Evolutionary conservation across 2,888 invertebrate genomes (phyloP).

Genomic region (Urechis unicinctus): DNA sequence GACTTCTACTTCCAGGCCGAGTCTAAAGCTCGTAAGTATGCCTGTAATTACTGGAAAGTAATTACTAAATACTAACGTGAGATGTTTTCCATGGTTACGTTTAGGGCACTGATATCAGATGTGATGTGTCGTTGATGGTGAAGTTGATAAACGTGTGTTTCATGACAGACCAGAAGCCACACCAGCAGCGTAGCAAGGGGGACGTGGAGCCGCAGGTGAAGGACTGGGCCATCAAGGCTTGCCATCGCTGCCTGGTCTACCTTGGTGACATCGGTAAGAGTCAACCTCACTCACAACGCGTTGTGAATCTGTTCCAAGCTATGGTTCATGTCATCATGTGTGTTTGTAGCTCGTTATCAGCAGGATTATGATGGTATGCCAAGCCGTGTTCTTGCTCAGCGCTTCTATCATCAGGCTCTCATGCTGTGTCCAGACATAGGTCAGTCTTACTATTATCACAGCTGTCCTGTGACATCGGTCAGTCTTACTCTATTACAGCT

Average conservation of each 20-base stretch:
- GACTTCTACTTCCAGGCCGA: slow-evolving; percentile 59
- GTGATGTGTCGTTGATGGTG: no score
- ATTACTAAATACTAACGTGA: no score
- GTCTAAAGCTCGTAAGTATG: slow-evolving; percentile 19
- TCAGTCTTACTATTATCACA: slow-evolving; percentile 9
- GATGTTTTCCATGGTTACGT: no score
- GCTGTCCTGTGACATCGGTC: slow-evolving; percentile 25
- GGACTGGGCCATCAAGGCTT: slow-evolving; percentile 69
- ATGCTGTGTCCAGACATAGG: slow-evolving; percentile 47
- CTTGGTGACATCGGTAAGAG: slow-evolving; percentile 71
- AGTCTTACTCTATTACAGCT: neutral
- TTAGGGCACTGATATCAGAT: no score
- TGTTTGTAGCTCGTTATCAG: slow-evolving; percentile 66
- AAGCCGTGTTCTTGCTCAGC: slow-evolving; percentile 64
- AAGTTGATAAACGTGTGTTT: neutral
- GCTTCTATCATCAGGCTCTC: slow-evolving; percentile 66
- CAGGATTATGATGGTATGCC: slow-evolving; percentile 65
- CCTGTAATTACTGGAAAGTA: no score
- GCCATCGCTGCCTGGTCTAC: slow-evolving; percentile 77
- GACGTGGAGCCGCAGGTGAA: slow-evolving; percentile 25
- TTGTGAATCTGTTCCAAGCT: neutral
- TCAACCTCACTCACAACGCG: neutral
- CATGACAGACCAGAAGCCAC: slow-evolving; percentile 6
- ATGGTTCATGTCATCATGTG: neutral
- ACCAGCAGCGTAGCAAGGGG: slow-evolving; percentile 6